Percentiles rank a stretch among this genome's conserved stretches.
Evolutionary conservation across 2,113 vertebrate genomes (phyloP).

Genomic region (Glareola pratincola): DNA sequence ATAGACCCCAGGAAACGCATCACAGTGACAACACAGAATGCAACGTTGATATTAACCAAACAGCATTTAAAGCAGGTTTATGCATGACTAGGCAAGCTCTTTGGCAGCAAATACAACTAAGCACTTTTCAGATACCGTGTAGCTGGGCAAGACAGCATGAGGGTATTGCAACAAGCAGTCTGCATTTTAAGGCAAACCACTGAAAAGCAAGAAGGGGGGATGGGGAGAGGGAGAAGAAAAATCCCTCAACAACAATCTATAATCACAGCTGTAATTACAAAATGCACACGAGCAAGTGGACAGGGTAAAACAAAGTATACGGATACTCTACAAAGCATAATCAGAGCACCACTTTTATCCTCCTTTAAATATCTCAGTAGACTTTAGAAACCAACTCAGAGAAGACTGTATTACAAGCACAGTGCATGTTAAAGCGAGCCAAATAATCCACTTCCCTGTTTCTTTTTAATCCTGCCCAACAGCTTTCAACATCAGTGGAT

Average conservation of each 20-base stretch:
- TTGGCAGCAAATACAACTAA: slow-evolving; percentile 14
- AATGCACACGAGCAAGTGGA: background rate
- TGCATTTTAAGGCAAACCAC: background rate
- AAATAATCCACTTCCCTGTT: background rate
- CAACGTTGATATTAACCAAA: background rate
- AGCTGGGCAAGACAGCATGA: background rate
- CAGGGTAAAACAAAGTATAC: rapidly evolving
- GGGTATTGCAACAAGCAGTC: background rate
- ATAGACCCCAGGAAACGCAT: background rate
- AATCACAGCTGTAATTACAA: background rate
- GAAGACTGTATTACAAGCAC: background rate
- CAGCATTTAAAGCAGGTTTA: slow-evolving; percentile 5
- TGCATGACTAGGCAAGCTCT: slow-evolving; percentile 44
- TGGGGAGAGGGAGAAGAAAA: background rate
- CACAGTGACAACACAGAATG: background rate
- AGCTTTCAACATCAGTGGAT: background rate
- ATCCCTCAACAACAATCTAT: background rate
- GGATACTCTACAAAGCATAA: background rate
- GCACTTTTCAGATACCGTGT: background rate
- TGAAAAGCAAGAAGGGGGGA: background rate
- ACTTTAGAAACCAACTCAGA: background rate
- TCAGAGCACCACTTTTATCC: background rate
- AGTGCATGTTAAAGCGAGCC: background rate
- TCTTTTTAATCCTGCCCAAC: slow-evolving; percentile 7
- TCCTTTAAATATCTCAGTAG: background rate